Conservation (phyloP, 2,113 vertebrate species). For the Macaca nemestrina region DNA sequence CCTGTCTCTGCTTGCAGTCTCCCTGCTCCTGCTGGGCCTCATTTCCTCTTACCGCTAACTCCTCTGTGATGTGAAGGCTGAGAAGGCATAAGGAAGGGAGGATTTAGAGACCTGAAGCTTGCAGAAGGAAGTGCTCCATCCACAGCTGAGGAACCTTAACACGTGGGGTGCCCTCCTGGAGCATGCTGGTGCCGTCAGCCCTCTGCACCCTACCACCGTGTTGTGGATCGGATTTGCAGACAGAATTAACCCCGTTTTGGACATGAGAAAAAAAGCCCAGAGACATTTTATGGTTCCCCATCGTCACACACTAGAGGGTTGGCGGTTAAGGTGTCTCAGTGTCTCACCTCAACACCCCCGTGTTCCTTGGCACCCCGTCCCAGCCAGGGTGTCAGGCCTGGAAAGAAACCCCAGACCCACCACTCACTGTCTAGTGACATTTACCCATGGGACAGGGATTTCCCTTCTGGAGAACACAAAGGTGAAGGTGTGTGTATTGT, state of each 20-base stretch:
- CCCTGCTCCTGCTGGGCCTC: background rate
- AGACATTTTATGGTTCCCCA: rapidly evolving
- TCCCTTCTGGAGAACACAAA: too few relatives aligned
- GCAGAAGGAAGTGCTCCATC: too few relatives aligned
- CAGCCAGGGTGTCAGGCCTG: rapidly evolving
- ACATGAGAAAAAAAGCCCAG: background rate
- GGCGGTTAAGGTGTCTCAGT: rapidly evolving
- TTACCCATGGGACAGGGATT: rapidly evolving
- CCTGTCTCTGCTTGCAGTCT: rapidly evolving
- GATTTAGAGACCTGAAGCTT: background rate
- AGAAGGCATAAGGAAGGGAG: background rate
- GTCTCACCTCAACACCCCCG: rapidly evolving
- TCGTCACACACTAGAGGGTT: rapidly evolving
- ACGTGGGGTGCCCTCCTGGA: rapidly evolving
- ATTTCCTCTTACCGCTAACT: background rate
- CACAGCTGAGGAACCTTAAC: rapidly evolving
- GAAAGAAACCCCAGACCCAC: too few relatives aligned
- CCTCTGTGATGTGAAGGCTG: background rate
- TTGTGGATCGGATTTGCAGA: too few relatives aligned
- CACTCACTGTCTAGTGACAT: rapidly evolving
- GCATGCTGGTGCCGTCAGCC: rapidly evolving
- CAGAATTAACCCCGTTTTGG: rapidly evolving
- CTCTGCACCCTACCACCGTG: background rate
- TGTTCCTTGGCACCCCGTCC: rapidly evolving
- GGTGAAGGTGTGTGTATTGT: rapidly evolving